Conservation (phyloP, 2,888 invertebrate species). For the Heliconius cydno region DNA sequence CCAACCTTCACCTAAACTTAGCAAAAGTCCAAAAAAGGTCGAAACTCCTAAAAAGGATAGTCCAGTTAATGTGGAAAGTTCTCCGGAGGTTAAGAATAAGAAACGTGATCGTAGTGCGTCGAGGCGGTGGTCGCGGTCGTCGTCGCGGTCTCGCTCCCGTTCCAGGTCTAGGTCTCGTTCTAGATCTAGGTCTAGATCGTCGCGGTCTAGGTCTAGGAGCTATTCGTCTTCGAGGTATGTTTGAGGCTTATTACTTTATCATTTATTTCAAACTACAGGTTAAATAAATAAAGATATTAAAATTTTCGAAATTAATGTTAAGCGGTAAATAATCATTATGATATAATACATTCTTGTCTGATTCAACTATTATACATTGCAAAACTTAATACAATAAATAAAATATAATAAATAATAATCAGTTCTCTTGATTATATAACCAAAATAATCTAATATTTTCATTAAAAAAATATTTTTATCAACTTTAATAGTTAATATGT, state of each 20-base stretch:
- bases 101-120: slow-evolving; percentile 57
- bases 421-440: background rate
- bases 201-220: slow-evolving; percentile 68
- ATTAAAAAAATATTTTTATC: background rate
- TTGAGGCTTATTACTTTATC: background rate
- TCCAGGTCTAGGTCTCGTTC: slow-evolving; percentile 58
- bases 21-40: slow-evolving; percentile 45
- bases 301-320: too few relatives aligned
- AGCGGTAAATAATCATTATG: too few relatives aligned
- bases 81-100: slow-evolving; percentile 58
- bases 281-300: too few relatives aligned
- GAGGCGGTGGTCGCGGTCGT: slow-evolving; percentile 55
- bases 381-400: too few relatives aligned
- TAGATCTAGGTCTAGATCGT: slow-evolving; percentile 53
- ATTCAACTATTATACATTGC: too few relatives aligned
- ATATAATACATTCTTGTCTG: too few relatives aligned
- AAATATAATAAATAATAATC: too few relatives aligned
- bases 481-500: too few relatives aligned
- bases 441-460: background rate
- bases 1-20: slow-evolving; percentile 35
- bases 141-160: slow-evolving; percentile 67
- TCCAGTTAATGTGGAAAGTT: slow-evolving; percentile 57
- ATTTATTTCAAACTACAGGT: too few relatives aligned
- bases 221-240: slow-evolving; percentile 79
- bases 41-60: slow-evolving; percentile 55